phyloP scores from a whole-genome alignment of 64 coral and sea anemone genomes.

The Trachythela sp. region DNA sequence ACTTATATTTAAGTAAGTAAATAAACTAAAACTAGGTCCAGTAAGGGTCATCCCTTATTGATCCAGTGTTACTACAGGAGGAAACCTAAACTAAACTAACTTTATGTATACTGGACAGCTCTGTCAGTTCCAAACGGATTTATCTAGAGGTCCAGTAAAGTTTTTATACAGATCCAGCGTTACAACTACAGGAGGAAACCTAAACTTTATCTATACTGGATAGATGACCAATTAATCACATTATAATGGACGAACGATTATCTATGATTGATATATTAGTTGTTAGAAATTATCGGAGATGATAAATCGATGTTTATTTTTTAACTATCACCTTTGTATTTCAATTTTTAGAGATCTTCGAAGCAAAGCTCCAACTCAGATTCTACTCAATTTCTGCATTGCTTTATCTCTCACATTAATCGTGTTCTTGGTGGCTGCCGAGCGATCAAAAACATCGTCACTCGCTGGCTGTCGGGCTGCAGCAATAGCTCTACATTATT shows the following conservation, averaged over 20 bases:
- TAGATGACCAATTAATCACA: no score
- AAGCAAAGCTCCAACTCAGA: background rate
- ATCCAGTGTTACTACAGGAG: background rate
- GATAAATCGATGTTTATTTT: no score
- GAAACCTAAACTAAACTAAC: no score
- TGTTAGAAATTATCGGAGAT: no score
- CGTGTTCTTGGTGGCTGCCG: background rate
- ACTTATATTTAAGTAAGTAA: background rate
- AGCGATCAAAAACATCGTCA: background rate
- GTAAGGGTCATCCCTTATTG: background rate
- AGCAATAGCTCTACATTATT: background rate
- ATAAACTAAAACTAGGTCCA: background rate
- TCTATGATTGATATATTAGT: no score
- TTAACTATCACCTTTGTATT: no score
- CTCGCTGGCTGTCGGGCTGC: background rate
- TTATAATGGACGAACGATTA: no score
- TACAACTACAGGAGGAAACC: no score
- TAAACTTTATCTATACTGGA: no score
- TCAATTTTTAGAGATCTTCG: background rate
- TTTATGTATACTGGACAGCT: no score
- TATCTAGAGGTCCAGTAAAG: background rate
- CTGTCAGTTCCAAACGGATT: background rate
- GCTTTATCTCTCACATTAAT: background rate
- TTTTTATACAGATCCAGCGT: no score
- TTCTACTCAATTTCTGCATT: conserved; percentile 14